Evolutionary conservation across 2,113 vertebrate species (phyloP), one percentile per base, ranked within the genome.

Genomic region (Corydoras maculifer): DNA sequence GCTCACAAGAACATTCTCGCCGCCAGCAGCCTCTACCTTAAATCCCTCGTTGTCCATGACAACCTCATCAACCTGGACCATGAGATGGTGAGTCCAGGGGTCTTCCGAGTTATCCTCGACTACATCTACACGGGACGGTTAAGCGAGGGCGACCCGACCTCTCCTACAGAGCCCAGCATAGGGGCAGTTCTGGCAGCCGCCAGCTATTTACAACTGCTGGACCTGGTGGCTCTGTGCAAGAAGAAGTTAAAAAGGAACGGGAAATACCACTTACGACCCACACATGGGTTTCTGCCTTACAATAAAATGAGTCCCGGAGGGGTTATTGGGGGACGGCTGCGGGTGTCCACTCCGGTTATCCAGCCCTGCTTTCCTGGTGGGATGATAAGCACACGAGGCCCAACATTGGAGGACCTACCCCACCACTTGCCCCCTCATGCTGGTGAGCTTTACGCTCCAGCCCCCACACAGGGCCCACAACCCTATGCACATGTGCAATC

Each of bases 1-100:
- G 97, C 97, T 8, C 97, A 99, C 89, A 99, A 99, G 91, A 98
- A 98, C 89, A 95, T 99, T 88, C 88, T 99, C 88, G 97, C 96
- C 48, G 96, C 97, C 92, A 98, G 97, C 90, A 99, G 97, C 86
- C 93, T 94, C 84, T 99, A 99, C 92, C 93, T 99, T 88, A 98
- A 98, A 86, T 97, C 96, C 73, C 87, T 99, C 90, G 97, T 99
- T 80, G 95, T 99, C 80, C 97, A 99, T 18, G 97, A 98, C 91
- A 99, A 99, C 88, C 92, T 99, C 84, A 94, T 99, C 83, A 98
- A 98, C 89, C 88, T 99, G 79, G 97, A 98, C 89, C 94, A 98
- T 73, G 97, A 99, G 88, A 98, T 99, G 96, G 95, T 99, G 87
- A 99, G 96, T 90, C 96, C 97, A n/a, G 92, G 91, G 62, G 92